phyloP scores from a whole-genome alignment of 2,113 vertebrate genomes.

The Oryzias woworae region DNA sequence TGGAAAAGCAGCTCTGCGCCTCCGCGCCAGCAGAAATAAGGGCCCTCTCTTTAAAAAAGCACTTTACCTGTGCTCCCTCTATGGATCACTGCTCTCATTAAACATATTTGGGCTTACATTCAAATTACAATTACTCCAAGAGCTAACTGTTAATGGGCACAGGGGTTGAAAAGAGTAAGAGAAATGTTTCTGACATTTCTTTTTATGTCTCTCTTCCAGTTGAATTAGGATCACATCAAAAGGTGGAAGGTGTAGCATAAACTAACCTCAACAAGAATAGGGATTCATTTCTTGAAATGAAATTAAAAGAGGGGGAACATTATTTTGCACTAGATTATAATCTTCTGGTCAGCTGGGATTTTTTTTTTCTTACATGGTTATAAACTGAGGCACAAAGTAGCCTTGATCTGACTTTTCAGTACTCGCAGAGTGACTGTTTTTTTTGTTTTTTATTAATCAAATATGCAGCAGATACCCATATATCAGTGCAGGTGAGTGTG shows the following conservation, averaged over 20 bases:
- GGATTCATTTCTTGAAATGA: slow-evolving; percentile 53
- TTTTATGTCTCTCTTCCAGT: slow-evolving; percentile 61
- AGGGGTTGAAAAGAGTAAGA: slow-evolving; percentile 65
- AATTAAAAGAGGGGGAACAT: slow-evolving; percentile 28
- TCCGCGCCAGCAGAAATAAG: slow-evolving; percentile 68
- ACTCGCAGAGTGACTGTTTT: slow-evolving; percentile 31
- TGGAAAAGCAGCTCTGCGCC: slow-evolving; percentile 61
- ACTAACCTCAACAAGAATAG: slow-evolving; percentile 50
- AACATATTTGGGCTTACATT: slow-evolving; percentile 71
- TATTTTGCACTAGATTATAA: slow-evolving; percentile 27
- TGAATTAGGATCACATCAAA: slow-evolving; percentile 47
- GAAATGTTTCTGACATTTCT: slow-evolving; percentile 72
- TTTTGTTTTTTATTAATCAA: slow-evolving; percentile 16
- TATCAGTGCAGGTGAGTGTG: slow-evolving; percentile 20
- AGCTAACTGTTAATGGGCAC: slow-evolving; percentile 69
- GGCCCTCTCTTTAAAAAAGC: slow-evolving; percentile 76
- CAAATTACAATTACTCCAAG: slow-evolving; percentile 73
- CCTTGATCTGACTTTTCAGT: slow-evolving; percentile 28
- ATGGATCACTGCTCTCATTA: slow-evolving; percentile 74
- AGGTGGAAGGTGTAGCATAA: slow-evolving; percentile 63
- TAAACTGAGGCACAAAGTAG: slow-evolving; percentile 7
- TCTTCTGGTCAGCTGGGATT: slow-evolving; percentile 25
- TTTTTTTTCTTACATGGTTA: slow-evolving; percentile 19
- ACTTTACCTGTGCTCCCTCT: slow-evolving; percentile 75
- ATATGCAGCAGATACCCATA: slow-evolving; percentile 17